Percentiles rank a stretch among this genome's conserved stretches.
phyloP scores from a whole-genome alignment of 2,888 invertebrate species.

The Eugnorisma glareosa region DNA sequence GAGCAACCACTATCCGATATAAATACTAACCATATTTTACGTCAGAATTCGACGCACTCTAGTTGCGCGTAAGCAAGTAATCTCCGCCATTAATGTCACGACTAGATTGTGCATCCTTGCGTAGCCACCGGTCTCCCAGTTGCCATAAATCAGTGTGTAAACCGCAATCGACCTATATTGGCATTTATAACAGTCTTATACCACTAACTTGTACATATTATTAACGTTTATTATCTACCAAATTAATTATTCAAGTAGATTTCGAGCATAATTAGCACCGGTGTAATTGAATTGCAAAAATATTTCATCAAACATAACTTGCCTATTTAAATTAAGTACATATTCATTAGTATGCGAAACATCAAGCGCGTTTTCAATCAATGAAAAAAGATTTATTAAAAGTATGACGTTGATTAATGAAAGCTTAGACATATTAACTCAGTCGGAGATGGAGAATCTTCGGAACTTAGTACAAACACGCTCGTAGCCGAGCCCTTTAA shows the following conservation, averaged over 20 bases:
- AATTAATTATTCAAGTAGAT: slow-evolving; percentile 71
- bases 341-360: slow-evolving; percentile 32
- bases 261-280: slow-evolving; percentile 69
- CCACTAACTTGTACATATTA: slow-evolving; percentile 51
- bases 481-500: slow-evolving; percentile 70
- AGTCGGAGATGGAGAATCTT: slow-evolving; percentile 43
- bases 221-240: slow-evolving; percentile 66
- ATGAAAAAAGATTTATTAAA: slow-evolving; percentile 21
- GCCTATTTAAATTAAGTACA: slow-evolving; percentile 33
- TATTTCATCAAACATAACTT: slow-evolving; percentile 68
- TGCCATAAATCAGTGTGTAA: slow-evolving; percentile 74
- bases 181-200: slow-evolving; percentile 71
- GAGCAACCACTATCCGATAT: slow-evolving; percentile 73
- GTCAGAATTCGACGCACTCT: slow-evolving; percentile 82
- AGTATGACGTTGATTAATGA: slow-evolving; percentile 16
- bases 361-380: slow-evolving; percentile 14
- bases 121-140: slow-evolving; percentile 70
- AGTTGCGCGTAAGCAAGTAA: slow-evolving; percentile 79
- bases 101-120: slow-evolving; percentile 87
- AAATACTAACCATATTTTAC: slow-evolving; percentile 82
- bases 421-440: slow-evolving; percentile 7
- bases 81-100: slow-evolving; percentile 82
- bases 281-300: slow-evolving; percentile 72
- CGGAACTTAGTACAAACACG: slow-evolving; percentile 48
- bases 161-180: slow-evolving; percentile 73